Evolutionary conservation across 35 echinoderm and acorn worm genomes (phyloP), one percentile per base, ranked within the genome.

Genomic region (Holothuria glaberrima): DNA sequence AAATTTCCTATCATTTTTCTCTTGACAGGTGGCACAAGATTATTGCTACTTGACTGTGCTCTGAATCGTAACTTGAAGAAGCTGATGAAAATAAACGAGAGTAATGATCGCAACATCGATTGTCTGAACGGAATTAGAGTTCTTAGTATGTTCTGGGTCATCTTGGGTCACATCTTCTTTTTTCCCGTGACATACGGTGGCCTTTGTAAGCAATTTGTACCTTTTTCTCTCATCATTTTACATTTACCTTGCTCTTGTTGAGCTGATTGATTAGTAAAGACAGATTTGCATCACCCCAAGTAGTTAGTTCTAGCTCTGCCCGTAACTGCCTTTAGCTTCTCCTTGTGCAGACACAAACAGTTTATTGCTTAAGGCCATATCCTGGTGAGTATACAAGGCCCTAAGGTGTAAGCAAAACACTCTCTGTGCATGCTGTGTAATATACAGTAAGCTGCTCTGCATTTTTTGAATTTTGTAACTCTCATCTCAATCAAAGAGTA

Each of bases 81-180:
- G 44, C 54, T 67, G 26, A 67, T 87, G 65, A 87, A 70, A 25
- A 87, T 71, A 4, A 33, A 24, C 30, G 80, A 67, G 21, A 33
- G 30, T 12, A 48, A 41, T 13, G 67, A 68, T 35, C 86, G 90
- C 22, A 75, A 52, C 30, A 76, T 86, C 28, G 84, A 65, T 21
- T 92, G 90, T 50, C 65, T 98, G 24, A 98, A 98, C 75, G 96
- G 96, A 31, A 92, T 98, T 10, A 86, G 96, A 0, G 96, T 98
- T 13, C 59, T 98, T 14, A 98, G 96, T 78, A 98, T 98, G 96
- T 90, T 82, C 32, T 98, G 96, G 96, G 83, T 98, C 16, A 98
- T 98, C 30, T 80, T 94, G 20, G 93, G 92, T 10, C 96, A 98
- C 50, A 79, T 90, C 19, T 92, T 65, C 56, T 84, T 86, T 18